Evolutionary conservation across 2,113 vertebrate genomes (phyloP), one percentile per base, ranked within the genome.

Genomic region (Irena cyanogastra): DNA sequence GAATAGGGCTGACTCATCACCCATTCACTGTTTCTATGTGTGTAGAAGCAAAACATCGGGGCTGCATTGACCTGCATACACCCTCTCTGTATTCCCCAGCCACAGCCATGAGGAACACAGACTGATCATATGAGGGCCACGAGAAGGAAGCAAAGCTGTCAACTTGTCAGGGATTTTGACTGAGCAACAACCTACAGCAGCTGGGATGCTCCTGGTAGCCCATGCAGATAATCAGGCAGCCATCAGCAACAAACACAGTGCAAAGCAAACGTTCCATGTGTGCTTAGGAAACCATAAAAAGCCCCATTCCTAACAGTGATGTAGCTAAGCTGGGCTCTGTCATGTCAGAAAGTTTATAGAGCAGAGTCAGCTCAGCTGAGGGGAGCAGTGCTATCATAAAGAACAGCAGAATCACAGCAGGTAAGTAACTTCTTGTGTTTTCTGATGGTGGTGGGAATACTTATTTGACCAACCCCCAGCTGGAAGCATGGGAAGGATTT

Each of bases 1-100:
- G 4, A 50, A 23, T 1, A 16, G 13, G 21, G 14, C 0, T 3
- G 47, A 54, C 33, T 57, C 0, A 0, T 16, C 5, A 3, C 13
- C 13, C 41, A 24, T 47, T 57, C 66, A 23, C 23, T 74, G 4
- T 33, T 89, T 66, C 37, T 63, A 4, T 27, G 7, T 22, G 12
- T n/a, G 16, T 10, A 59, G 26, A 37, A 54, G 35, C 63, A 54
- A 52, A 83, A 28, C 3, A 1, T 33, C 6, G 63, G 52, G 59
- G 60, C 44, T 68, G 30, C 35, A 30, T 3, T 57, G 65, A 24
- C 39, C 35, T 60, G 15, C 19, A 28, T 4, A 24, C 6, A 31
- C 8, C 3, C 3, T 7, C 30, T 50, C 47, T 31, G 33, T 71
- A 79, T 88, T 71, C 61, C 69, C 93, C 76, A 71, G 65, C 7